Percentiles rank a stretch among this genome's conserved stretches.
phyloP scores from a whole-genome alignment of 2,888 invertebrate genomes.

The Oscheius onirici region DNA sequence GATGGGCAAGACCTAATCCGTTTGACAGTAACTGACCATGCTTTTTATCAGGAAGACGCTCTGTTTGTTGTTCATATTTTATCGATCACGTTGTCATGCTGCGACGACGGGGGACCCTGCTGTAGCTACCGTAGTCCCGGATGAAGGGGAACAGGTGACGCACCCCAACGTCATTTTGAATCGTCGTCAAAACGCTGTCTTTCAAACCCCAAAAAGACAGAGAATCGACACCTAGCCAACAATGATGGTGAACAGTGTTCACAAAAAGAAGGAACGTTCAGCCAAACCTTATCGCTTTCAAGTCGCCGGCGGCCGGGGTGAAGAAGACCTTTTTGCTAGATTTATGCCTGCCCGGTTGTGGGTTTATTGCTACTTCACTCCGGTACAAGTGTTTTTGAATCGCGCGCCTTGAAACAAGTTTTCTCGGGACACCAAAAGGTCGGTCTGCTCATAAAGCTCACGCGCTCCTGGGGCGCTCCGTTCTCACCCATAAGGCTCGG shows the following conservation, averaged over 20 bases:
- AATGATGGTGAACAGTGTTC: not conserved
- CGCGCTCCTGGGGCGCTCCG: not conserved
- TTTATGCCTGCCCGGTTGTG: conserved; percentile 34
- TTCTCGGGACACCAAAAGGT: conserved; percentile 7
- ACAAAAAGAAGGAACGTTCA: not conserved
- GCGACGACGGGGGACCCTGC: not conserved
- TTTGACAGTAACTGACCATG: not conserved
- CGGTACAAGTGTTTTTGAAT: conserved; percentile 36
- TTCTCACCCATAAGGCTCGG: conserved; percentile 20
- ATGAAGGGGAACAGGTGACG: conserved; percentile 23
- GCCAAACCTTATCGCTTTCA: conserved; percentile 28
- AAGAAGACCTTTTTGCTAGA: conserved; percentile 35
- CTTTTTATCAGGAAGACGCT: not conserved
- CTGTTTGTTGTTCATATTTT: conserved; percentile 7
- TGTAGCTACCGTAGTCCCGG: conserved; percentile 25
- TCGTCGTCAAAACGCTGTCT: conserved; percentile 27
- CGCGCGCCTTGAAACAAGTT: conserved; percentile 31
- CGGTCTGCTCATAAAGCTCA: conserved; percentile 19
- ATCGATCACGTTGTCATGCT: not conserved
- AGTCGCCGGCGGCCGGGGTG: conserved; percentile 24
- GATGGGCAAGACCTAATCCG: not conserved
- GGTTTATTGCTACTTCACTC: conserved; percentile 36
- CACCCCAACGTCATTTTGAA: conserved; percentile 24
- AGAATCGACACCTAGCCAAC: conserved; percentile 13
- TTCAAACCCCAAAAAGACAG: conserved; percentile 11